Evolutionary conservation across 2,888 invertebrate species (phyloP).

Genomic region (Camponotus fellah): DNA sequence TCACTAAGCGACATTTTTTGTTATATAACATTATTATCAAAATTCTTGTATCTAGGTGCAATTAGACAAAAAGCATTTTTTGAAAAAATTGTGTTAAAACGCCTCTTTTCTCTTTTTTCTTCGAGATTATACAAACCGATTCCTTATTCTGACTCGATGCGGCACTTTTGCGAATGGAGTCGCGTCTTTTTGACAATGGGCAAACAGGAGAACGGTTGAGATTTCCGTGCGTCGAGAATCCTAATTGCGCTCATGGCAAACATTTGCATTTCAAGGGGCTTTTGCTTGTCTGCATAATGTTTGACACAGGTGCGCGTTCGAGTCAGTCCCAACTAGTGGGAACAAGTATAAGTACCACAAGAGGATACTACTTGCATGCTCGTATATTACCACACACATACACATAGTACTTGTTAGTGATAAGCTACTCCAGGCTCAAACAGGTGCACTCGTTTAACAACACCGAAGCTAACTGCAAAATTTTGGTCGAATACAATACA

Average conservation of each 20-base stretch:
- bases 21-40: background rate
- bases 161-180: conserved; percentile 10
- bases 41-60: background rate
- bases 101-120: background rate
- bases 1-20: background rate
- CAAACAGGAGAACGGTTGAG: conserved; percentile 29
- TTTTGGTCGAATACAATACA: background rate
- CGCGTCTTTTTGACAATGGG: conserved; percentile 38
- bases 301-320: conserved; percentile 72
- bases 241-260: conserved; percentile 80
- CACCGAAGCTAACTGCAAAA: conserved; percentile 11
- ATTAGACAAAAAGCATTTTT: background rate
- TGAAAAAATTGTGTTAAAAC: background rate
- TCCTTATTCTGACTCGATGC: conserved; percentile 8
- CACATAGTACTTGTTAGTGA: conserved; percentile 8
- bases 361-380: conserved; percentile 58
- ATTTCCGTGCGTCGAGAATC: conserved; percentile 51
- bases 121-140: conserved; percentile 17
- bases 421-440: conserved; percentile 33
- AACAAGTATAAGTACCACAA: conserved; percentile 58
- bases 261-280: conserved; percentile 80
- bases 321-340: conserved; percentile 42
- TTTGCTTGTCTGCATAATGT: conserved; percentile 78
- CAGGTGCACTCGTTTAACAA: conserved; percentile 25
- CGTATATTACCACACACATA: conserved; percentile 12